Evolutionary conservation across 2,888 invertebrate species (phyloP).

Genomic region (Trichopria drosophilae): DNA sequence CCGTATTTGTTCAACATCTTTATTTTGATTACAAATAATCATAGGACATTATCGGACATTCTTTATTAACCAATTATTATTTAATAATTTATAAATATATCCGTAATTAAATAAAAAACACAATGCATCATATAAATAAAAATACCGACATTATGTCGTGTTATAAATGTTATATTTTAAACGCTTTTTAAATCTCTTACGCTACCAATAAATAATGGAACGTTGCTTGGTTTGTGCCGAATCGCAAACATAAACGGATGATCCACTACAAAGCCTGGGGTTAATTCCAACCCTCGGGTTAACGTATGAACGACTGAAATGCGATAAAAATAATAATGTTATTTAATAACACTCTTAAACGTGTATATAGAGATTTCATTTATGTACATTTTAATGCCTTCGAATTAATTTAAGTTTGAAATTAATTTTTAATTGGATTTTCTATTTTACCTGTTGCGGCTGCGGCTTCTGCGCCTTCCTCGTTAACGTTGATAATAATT

Average conservation of each 20-base stretch:
- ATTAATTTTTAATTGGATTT: constrained; percentile 26
- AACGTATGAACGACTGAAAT: constrained; percentile 44
- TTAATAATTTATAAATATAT: too few species aligned
- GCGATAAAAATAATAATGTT: neutral
- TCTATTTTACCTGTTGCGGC: constrained; percentile 60
- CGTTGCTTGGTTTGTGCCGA: constrained; percentile 44
- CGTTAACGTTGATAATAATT: constrained; percentile 62
- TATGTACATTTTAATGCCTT: constrained; percentile 1
- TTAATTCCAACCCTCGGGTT: constrained; percentile 39
- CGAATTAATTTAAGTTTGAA: neutral
- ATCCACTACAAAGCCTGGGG: constrained; percentile 51
- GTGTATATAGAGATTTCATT: too few species aligned
- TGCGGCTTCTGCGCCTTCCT: constrained; percentile 64
- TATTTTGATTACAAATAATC: too few species aligned
- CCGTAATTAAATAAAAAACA: too few species aligned
- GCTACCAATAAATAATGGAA: constrained; percentile 51
- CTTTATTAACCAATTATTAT: too few species aligned
- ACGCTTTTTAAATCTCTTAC: constrained; percentile 45
- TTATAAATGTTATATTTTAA: too few species aligned
- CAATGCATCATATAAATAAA: too few species aligned
- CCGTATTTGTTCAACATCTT: too few species aligned
- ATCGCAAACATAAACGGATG: constrained; percentile 56
- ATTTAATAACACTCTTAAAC: too few species aligned
- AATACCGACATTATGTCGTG: too few species aligned
- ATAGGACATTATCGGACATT: too few species aligned